These are phyloP conservation scores for Melitaea cinxia DNA, from an alignment of 1,140 invertebrate species.

Conservation along the genomic window DNA sequence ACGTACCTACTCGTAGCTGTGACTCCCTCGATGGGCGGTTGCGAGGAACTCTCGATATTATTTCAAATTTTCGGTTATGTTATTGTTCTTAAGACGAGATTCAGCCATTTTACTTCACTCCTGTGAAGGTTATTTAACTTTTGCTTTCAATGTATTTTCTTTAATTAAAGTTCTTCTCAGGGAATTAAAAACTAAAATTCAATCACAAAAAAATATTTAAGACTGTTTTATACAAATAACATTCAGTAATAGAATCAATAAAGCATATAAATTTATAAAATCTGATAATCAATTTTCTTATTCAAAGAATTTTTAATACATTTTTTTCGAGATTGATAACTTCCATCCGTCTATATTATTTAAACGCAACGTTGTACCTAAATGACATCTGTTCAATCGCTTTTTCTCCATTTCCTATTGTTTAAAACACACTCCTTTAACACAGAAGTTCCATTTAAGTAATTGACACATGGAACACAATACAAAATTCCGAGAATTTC, in stretches of 20 bases:
- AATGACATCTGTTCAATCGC: conserved; percentile 10
- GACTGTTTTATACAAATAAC: background rate
- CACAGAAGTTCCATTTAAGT: conserved; percentile 10
- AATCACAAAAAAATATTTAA: background rate
- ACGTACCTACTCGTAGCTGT: background rate
- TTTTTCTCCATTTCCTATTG: background rate
- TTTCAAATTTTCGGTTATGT: conserved; percentile 30
- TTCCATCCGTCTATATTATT: conserved; percentile 20
- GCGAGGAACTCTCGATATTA: conserved; percentile 25
- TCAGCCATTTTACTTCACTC: conserved; percentile 9
- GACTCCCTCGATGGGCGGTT: background rate
- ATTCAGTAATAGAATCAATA: background rate
- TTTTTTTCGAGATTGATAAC: conserved; percentile 22
- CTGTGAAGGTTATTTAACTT: conserved; percentile 8
- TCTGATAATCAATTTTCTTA: background rate
- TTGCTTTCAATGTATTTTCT: conserved; percentile 13
- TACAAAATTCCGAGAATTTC: conserved; percentile 5
- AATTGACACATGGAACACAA: background rate
- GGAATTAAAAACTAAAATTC: background rate
- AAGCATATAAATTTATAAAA: background rate
- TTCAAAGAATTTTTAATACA: background rate
- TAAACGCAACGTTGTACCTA: conserved; percentile 10
- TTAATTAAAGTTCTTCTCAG: background rate
- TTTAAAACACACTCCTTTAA: background rate
- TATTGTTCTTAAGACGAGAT: conserved; percentile 28